A percentile compares a stretch with the other conserved stretches of the same genome.
Conservation (phyloP, 2,797 vertebrate genomes). For the Liparis tanakae region DNA sequence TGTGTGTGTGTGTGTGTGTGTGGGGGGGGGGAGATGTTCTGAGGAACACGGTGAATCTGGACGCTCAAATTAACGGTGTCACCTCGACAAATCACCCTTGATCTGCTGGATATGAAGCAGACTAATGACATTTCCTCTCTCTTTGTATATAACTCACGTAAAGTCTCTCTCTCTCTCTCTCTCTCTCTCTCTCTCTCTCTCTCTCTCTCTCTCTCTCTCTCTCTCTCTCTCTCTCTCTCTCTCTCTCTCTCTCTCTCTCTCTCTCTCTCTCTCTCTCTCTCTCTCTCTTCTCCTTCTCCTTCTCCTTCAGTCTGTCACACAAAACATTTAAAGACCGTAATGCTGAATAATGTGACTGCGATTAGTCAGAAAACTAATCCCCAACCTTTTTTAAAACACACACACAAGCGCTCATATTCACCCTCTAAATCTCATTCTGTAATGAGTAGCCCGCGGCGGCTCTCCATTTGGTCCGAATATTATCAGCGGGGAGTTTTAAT, state of each 20-base stretch:
- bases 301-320: background rate
- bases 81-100: constrained; percentile 9
- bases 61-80: background rate
- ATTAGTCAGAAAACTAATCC: background rate
- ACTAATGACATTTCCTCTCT: constrained; percentile 18
- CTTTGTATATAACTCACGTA: background rate
- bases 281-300: too few relatives aligned
- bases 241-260: background rate
- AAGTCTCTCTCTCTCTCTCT: too few relatives aligned
- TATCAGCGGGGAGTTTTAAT: constrained; percentile 4
- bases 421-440: background rate
- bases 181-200: background rate
- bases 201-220: background rate
- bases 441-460: background rate
- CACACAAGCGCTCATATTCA: background rate
- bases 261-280: too few relatives aligned
- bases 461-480: constrained; percentile 7
- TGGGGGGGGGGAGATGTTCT: constrained; percentile 8
- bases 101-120: constrained; percentile 16
- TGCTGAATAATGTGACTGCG: background rate
- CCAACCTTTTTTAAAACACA: background rate
- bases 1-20: too few relatives aligned
- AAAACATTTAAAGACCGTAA: background rate
- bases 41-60: background rate
- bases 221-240: too few relatives aligned